A percentile compares a stretch with the other conserved stretches of the same genome.
Evolutionary conservation across 2,113 vertebrate genomes (phyloP).

Genomic region (Strix uralensis): DNA sequence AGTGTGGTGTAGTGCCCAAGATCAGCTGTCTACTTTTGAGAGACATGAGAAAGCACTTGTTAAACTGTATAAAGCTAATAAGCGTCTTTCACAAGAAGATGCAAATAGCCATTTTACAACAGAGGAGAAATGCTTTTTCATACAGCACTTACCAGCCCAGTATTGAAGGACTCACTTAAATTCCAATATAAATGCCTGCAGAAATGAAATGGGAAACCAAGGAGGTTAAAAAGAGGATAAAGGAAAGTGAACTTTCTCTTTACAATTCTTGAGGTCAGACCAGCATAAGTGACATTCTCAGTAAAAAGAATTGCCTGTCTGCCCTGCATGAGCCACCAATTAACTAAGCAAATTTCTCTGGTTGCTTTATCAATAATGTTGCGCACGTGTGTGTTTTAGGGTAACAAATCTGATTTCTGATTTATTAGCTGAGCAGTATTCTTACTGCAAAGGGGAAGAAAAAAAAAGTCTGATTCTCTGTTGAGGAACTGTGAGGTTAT

Average conservation of each 20-base stretch:
- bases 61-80: neutral
- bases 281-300: neutral
- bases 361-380: neutral
- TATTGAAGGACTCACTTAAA: neutral
- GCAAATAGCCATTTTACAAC: constrained; percentile 1
- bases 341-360: neutral
- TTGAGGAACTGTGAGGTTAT: neutral
- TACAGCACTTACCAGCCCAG: neutral
- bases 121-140: neutral
- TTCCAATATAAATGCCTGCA: neutral
- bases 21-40: neutral
- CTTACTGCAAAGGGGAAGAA: neutral
- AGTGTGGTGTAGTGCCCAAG: neutral
- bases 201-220: neutral
- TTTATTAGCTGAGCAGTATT: neutral
- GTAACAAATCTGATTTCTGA: neutral
- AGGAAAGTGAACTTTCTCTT: neutral
- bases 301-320: neutral
- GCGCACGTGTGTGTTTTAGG: neutral
- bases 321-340: neutral
- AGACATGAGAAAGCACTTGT: neutral
- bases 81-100: neutral
- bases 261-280: neutral
- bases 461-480: neutral
- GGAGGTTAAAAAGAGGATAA: neutral